phyloP scores from a whole-genome alignment of 2,797 vertebrate species.

The Centroberyx gerrardi region DNA sequence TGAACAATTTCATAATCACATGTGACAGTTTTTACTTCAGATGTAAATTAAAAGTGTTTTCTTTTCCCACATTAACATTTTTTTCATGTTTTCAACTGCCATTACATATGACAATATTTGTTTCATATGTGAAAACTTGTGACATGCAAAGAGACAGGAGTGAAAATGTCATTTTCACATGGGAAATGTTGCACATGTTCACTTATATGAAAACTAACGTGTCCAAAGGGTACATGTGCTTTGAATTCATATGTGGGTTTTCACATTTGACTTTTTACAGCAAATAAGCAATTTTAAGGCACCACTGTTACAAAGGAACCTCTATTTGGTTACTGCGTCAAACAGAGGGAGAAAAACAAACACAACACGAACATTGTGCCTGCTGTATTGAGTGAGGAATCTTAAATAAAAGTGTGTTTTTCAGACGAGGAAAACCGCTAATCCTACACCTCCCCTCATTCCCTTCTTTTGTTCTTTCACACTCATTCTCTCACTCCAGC shows the following conservation, averaged over 20 bases:
- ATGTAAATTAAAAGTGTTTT: no score
- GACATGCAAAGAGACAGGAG: conserved; percentile 5
- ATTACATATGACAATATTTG: no score
- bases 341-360: conserved; percentile 42
- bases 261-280: conserved; percentile 21
- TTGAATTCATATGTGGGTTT: conserved; percentile 35
- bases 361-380: conserved; percentile 14
- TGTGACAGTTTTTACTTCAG: no score
- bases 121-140: no score
- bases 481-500: conserved; percentile 52
- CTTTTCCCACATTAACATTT: no score
- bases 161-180: not conserved
- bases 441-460: conserved; percentile 22
- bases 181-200: conserved; percentile 28
- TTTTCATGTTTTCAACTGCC: no score
- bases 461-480: conserved; percentile 28
- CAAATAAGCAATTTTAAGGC: conserved; percentile 19
- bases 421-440: conserved; percentile 44
- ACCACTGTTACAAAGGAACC: conserved; percentile 22
- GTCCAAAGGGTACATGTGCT: conserved; percentile 50
- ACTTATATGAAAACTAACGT: conserved; percentile 12
- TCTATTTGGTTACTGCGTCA: conserved; percentile 32
- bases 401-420: conserved; percentile 57
- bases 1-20: no score
- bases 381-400: conserved; percentile 54